phyloP scores from a whole-genome alignment of 2,113 vertebrate species.

The Chinchilla lanigera region DNA sequence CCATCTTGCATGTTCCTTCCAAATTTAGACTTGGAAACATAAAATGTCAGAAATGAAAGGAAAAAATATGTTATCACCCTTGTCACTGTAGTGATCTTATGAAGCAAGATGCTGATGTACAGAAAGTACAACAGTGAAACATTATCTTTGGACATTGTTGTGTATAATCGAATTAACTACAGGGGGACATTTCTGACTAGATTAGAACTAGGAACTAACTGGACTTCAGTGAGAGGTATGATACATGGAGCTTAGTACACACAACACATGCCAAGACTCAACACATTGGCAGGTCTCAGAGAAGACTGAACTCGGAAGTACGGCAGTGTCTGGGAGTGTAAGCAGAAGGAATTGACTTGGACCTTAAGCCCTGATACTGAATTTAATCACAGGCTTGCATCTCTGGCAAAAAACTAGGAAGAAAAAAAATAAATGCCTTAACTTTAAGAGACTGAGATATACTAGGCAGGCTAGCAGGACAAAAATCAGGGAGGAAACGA shows the following conservation, averaged over 20 bases:
- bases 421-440: not conserved
- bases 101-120: not conserved
- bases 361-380: not conserved
- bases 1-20: not conserved
- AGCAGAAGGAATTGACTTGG: not conserved
- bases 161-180: not conserved
- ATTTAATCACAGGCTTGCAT: not conserved
- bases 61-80: not conserved
- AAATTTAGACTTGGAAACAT: not conserved
- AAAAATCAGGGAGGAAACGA: not conserved
- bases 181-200: not conserved
- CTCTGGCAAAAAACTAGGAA: not conserved
- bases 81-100: not conserved
- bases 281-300: rapidly evolving
- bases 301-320: not conserved
- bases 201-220: not conserved
- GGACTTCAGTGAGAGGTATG: not conserved
- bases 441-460: not conserved
- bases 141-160: too few species aligned
- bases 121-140: not conserved
- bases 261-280: not conserved
- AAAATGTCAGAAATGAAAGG: not conserved
- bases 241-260: not conserved
- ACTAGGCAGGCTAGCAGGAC: not conserved
- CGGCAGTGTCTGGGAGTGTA: not conserved